Percentiles rank a stretch among this genome's conserved stretches.
These are phyloP conservation scores for Sapajus apella DNA, from an alignment of 2,113 vertebrate species.

Conservation along the genomic window DNA sequence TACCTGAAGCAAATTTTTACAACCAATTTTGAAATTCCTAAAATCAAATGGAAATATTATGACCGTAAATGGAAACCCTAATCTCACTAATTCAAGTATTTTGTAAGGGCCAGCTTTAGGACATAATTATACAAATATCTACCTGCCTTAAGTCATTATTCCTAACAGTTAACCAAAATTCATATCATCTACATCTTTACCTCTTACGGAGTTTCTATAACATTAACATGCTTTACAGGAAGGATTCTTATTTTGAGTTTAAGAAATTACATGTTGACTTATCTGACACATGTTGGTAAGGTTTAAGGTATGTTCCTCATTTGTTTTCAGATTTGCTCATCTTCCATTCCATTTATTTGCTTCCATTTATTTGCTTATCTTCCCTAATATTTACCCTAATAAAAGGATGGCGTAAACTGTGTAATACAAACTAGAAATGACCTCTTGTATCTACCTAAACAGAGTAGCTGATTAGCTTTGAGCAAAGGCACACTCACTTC, in stretches of 20 bases:
- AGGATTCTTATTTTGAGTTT: constrained; percentile 28
- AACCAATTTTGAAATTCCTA: constrained; percentile 75
- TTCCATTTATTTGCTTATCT: background rate
- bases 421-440: background rate
- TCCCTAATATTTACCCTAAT: background rate
- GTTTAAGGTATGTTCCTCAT: background rate
- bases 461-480: background rate
- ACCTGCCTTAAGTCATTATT: background rate
- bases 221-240: constrained; percentile 12
- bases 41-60: constrained; percentile 65
- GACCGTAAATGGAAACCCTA: constrained; percentile 43
- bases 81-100: constrained; percentile 47
- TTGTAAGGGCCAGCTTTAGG: constrained; percentile 51
- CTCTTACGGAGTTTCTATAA: background rate
- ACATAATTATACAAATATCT: constrained; percentile 45
- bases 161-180: background rate
- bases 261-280: constrained; percentile 14
- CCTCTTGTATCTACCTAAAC: background rate
- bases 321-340: background rate
- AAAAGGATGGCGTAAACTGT: background rate
- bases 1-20: constrained; percentile 77
- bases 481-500: background rate
- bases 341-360: background rate
- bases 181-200: background rate
- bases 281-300: background rate